Evolutionary conservation across 1,140 invertebrate species (phyloP).

Genomic region (Aphelenchoides besseyi): DNA sequence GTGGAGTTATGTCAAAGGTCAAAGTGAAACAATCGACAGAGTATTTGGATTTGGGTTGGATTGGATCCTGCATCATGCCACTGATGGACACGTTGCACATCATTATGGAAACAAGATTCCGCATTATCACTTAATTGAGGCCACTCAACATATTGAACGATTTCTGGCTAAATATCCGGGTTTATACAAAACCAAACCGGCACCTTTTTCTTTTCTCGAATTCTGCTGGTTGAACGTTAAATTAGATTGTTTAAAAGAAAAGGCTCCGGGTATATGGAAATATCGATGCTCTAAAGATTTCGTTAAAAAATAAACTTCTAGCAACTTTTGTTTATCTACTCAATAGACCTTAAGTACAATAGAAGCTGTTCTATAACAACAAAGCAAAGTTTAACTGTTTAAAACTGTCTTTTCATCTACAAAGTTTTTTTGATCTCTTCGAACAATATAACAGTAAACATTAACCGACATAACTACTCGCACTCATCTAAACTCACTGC

Average conservation of each 20-base stretch:
- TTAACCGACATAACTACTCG: too few relatives aligned
- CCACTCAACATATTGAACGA: constrained; percentile 58
- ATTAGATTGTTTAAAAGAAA: not conserved
- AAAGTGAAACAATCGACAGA: constrained; percentile 64
- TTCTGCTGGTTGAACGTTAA: not conserved
- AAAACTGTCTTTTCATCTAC: too few relatives aligned
- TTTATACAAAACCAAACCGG: constrained; percentile 41
- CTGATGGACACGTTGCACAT: constrained; percentile 64
- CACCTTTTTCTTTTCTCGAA: not conserved
- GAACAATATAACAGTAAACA: too few relatives aligned
- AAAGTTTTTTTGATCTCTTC: too few relatives aligned
- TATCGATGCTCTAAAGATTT: not conserved
- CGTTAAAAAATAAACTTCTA: too few relatives aligned
- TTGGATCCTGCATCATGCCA: constrained; percentile 63
- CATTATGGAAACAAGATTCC: constrained; percentile 65
- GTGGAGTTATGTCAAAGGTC: constrained; percentile 64
- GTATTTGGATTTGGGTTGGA: constrained; percentile 64
- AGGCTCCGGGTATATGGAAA: not conserved
- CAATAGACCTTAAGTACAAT: too few relatives aligned
- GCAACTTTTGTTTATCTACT: too few relatives aligned
- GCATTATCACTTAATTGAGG: constrained; percentile 65
- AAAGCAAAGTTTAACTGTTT: too few relatives aligned
- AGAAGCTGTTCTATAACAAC: too few relatives aligned
- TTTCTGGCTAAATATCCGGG: constrained; percentile 53
- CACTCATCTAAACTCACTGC: too few relatives aligned